Conservation (phyloP, 2,888 invertebrate species). For the Epinotia ramella region DNA sequence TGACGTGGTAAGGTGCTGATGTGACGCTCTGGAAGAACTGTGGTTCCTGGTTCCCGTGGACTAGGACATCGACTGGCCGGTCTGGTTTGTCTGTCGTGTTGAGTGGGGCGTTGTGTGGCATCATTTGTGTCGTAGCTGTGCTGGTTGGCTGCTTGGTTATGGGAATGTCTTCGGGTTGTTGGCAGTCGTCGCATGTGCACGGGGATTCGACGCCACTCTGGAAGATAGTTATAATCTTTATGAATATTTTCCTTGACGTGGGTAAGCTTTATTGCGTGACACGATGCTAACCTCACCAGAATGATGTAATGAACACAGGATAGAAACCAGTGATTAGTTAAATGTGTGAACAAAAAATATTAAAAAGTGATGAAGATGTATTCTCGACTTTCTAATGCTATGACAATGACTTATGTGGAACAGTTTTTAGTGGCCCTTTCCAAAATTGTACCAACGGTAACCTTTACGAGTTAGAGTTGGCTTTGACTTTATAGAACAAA, state of each 20-base stretch:
- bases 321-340: not conserved
- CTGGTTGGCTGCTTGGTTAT: conserved; percentile 56
- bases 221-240: conserved; percentile 52
- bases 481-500: no score
- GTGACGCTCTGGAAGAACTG: conserved; percentile 78
- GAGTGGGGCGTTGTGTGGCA: conserved; percentile 61
- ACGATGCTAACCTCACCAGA: not conserved
- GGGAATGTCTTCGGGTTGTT: conserved; percentile 55
- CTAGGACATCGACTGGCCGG: conserved; percentile 76
- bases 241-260: not conserved
- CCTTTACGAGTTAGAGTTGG: no score
- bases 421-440: no score
- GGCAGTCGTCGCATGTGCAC: conserved; percentile 79
- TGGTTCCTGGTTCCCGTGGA: conserved; percentile 79
- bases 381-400: not conserved
- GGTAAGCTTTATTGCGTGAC: not conserved
- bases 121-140: conserved; percentile 48
- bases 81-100: conserved; percentile 69
- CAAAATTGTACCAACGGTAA: no score
- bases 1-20: conserved; percentile 72
- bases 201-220: conserved; percentile 80
- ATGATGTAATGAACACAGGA: no score
- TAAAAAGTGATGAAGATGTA: not conserved
- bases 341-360: not conserved
- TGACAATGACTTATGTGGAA: not conserved